A percentile compares a stretch with the other conserved stretches of the same genome.
Evolutionary conservation across 2,113 vertebrate genomes (phyloP).

Genomic region (Gymnogyps californianus): DNA sequence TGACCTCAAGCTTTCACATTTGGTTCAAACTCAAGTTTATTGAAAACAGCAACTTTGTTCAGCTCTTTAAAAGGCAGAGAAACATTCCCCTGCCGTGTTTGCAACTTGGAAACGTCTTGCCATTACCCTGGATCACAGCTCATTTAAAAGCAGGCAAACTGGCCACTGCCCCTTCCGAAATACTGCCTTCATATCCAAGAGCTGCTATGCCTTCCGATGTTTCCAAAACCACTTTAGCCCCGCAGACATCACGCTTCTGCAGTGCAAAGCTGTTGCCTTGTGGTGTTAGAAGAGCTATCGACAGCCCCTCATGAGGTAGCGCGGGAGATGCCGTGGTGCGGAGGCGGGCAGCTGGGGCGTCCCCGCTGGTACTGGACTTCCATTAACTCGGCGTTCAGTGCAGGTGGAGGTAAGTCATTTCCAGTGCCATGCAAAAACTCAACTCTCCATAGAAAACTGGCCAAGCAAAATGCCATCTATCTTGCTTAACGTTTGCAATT

Average conservation of each 20-base stretch:
- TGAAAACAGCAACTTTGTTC: background rate
- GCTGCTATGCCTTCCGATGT: background rate
- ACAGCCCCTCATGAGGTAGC: rapidly evolving
- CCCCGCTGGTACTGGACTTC: too few relatives aligned
- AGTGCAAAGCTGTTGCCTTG: background rate
- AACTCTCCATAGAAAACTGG: background rate
- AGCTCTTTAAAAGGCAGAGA: background rate
- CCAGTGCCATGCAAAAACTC: background rate
- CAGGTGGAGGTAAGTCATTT: background rate
- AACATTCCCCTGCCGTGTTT: background rate
- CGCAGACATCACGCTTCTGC: rapidly evolving
- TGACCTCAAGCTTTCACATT: background rate
- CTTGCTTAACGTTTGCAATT: background rate
- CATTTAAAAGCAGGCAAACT: background rate
- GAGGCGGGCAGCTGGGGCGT: background rate
- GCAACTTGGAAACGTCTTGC: background rate
- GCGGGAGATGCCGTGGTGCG: rapidly evolving
- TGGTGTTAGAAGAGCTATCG: background rate
- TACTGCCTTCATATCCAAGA: background rate
- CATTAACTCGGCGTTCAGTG: background rate
- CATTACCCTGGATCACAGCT: background rate
- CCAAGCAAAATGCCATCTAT: background rate
- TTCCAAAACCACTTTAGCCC: background rate
- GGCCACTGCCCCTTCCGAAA: background rate
- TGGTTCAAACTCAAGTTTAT: background rate